Evolutionary conservation across 2,888 invertebrate genomes (phyloP).

Genomic region (Eupithecia pulchellata): DNA sequence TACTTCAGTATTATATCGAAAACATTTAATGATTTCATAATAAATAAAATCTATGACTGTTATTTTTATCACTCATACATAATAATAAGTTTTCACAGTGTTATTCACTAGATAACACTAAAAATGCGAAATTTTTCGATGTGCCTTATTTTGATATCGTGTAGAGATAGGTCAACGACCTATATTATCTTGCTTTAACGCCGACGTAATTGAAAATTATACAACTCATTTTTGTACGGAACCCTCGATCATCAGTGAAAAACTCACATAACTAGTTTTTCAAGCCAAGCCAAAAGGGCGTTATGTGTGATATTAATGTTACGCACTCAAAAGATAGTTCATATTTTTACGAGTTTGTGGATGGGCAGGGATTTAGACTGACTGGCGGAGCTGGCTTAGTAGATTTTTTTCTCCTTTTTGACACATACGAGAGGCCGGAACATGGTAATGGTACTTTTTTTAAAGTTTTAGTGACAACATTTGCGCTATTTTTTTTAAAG

Average conservation of each 20-base stretch:
- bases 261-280: conserved; percentile 45
- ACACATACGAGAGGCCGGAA: background rate
- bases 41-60: no score
- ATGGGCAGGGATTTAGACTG: background rate
- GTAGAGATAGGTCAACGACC: no score
- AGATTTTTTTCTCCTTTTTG: background rate
- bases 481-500: background rate
- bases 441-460: background rate
- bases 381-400: background rate
- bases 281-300: conserved; percentile 50
- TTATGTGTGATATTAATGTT: conserved; percentile 56
- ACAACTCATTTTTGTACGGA: background rate
- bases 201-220: background rate
- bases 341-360: conserved; percentile 22
- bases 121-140: no score
- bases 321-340: conserved; percentile 40
- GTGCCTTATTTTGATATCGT: no score
- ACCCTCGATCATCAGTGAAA: background rate
- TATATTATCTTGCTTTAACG: no score
- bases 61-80: no score
- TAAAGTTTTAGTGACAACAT: background rate
- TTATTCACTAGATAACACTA: no score
- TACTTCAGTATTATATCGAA: no score
- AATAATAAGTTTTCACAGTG: no score
- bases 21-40: no score